These are phyloP conservation scores for Neotragus moschatus DNA, from an alignment of 2,113 vertebrate species.

Conservation along the genomic window DNA sequence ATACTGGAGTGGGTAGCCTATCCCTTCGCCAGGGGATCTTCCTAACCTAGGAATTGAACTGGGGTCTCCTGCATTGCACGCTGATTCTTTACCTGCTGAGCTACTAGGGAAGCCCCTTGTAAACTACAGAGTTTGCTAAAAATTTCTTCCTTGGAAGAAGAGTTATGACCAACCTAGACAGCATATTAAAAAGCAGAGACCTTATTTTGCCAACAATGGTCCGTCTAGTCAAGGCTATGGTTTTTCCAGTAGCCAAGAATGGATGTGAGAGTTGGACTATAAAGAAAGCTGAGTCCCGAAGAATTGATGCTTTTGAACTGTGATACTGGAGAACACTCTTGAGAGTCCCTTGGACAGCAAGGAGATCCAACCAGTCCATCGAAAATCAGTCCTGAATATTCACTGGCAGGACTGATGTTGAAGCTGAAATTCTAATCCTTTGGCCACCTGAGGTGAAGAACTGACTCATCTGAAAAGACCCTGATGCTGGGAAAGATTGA, in stretches of 20 bases:
- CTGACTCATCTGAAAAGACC: not conserved
- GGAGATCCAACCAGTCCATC: not conserved
- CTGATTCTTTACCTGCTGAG: not conserved
- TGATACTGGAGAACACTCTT: not conserved
- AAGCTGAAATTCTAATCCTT: not conserved
- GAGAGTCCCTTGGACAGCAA: not conserved
- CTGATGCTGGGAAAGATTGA: not conserved
- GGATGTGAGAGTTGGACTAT: not conserved
- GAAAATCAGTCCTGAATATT: not conserved
- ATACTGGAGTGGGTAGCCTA: not conserved
- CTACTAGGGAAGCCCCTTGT: not conserved
- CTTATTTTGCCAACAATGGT: not conserved
- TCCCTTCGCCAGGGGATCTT: not conserved
- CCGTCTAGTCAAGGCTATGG: not conserved
- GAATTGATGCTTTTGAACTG: not conserved
- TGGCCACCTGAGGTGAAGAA: not conserved
- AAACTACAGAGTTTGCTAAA: not conserved
- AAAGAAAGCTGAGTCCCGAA: not conserved
- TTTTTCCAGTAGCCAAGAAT: not conserved
- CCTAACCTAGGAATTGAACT: not conserved
- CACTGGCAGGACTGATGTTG: not conserved
- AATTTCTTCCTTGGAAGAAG: not conserved
- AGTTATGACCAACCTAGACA: not conserved
- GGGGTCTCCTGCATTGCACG: not conserved
- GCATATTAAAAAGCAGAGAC: not conserved